These are phyloP conservation scores for Anorthoa munda DNA, from an alignment of 2,888 invertebrate species.

Conservation along the genomic window DNA sequence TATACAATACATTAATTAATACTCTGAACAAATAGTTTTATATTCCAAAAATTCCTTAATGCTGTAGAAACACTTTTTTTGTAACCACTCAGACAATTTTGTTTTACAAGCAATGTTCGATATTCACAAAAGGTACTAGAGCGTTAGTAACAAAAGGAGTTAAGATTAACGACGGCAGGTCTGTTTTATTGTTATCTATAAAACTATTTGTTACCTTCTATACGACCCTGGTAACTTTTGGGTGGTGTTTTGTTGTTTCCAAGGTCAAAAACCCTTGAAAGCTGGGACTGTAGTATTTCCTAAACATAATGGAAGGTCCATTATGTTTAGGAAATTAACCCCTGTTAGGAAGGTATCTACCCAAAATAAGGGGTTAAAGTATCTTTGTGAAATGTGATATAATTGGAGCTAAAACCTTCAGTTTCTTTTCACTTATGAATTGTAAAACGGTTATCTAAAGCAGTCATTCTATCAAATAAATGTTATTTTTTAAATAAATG, in stretches of 20 bases:
- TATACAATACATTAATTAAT: no score
- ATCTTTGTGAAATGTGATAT: not conserved
- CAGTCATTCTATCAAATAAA: no score
- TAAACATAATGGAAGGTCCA: no score
- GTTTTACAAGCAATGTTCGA: not conserved
- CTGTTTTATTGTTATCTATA: conserved; percentile 55
- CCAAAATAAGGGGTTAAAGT: no score
- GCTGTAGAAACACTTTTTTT: no score
- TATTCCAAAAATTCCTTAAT: no score
- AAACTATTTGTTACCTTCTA: conserved; percentile 41
- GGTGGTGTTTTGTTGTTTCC: conserved; percentile 18
- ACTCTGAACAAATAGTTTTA: no score
- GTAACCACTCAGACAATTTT: no score
- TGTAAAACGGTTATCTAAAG: no score
- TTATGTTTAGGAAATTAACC: not conserved
- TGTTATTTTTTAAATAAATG: no score
- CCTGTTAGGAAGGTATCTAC: not conserved
- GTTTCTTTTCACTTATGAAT: not conserved
- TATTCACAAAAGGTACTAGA: conserved; percentile 13
- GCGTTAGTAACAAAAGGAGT: conserved; percentile 45
- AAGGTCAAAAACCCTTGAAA: conserved; percentile 35
- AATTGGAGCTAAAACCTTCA: not conserved
- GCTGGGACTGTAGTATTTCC: not conserved
- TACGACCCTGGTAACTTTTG: conserved; percentile 31
- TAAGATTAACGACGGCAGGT: conserved; percentile 45